These are phyloP conservation scores for Drosophila kuntzei DNA, from an alignment of 2,888 invertebrate genomes.

Conservation along the genomic window DNA sequence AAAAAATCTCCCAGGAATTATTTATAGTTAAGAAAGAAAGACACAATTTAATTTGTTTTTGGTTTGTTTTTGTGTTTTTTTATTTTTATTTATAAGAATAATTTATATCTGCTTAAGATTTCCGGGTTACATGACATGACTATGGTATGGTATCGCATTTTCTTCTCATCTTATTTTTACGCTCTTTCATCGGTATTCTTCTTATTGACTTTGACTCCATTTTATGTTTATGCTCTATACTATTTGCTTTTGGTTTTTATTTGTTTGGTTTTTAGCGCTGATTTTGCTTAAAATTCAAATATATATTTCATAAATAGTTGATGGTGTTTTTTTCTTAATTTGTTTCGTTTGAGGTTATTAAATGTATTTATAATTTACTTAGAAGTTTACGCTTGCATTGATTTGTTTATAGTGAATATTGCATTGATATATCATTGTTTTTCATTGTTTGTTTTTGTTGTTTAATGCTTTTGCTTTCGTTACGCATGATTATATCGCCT, in stretches of 20 bases:
- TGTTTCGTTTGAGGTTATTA: conserved; percentile 27
- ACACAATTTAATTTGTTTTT: conserved; percentile 25
- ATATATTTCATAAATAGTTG: conserved; percentile 33
- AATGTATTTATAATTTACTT: conserved; percentile 45
- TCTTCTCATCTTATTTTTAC: conserved; percentile 23
- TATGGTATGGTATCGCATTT: conserved; percentile 77
- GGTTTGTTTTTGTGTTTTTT: conserved; percentile 50
- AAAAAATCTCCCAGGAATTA: neutral
- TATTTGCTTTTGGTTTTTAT: conserved; percentile 33
- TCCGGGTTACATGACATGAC: conserved; percentile 78
- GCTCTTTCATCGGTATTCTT: conserved; percentile 35
- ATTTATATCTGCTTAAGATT: conserved; percentile 83
- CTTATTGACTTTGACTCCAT: conserved; percentile 46
- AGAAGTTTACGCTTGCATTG: conserved; percentile 61
- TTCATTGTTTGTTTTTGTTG: conserved; percentile 36
- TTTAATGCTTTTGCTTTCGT: conserved; percentile 49
- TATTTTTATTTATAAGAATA: conserved; percentile 83
- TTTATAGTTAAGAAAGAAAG: conserved; percentile 3
- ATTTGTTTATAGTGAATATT: conserved; percentile 68
- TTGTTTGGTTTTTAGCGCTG: conserved; percentile 30
- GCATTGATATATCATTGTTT: conserved; percentile 56
- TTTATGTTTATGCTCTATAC: conserved; percentile 41
- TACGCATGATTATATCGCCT: conserved; percentile 69
- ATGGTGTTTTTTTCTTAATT: conserved; percentile 26
- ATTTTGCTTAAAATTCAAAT: conserved; percentile 64